A percentile compares a stretch with the other conserved stretches of the same genome.
phyloP scores from a whole-genome alignment of 2,113 vertebrate species.

The Larimichthys polyactis region DNA sequence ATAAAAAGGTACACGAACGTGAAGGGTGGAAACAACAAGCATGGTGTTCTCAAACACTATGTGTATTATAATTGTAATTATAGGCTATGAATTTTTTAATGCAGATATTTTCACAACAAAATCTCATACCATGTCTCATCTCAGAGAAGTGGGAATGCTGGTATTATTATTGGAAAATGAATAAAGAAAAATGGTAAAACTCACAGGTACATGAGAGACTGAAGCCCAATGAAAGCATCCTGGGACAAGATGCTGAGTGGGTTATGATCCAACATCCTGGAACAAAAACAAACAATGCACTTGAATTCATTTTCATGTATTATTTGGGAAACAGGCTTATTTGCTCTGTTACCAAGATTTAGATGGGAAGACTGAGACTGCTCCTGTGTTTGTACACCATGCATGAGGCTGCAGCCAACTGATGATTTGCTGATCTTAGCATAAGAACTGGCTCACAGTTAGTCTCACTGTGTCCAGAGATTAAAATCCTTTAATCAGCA shows the following conservation, averaged over 20 bases:
- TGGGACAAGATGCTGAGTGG: slow-evolving; percentile 81
- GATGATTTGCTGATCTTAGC: neutral
- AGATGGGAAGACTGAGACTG: neutral
- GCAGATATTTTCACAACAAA: neutral
- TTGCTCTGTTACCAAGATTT: neutral
- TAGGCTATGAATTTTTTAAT: too few relatives aligned
- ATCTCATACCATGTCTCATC: too few relatives aligned
- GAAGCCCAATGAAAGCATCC: slow-evolving; percentile 83
- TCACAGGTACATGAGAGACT: slow-evolving; percentile 85
- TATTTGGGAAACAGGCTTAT: neutral
- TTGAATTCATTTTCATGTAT: neutral
- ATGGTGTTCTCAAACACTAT: neutral
- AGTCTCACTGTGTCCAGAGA: too few relatives aligned
- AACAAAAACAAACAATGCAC: neutral
- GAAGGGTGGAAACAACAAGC: neutral
- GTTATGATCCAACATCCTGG: slow-evolving; percentile 88
- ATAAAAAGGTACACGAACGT: neutral
- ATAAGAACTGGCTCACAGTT: too few relatives aligned
- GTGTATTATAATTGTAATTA: too few relatives aligned
- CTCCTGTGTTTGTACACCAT: neutral
- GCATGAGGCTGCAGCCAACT: neutral
- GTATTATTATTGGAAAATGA: neutral
- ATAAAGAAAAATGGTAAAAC: slow-evolving; percentile 49
- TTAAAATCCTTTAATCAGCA: neutral
- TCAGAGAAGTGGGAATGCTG: neutral